Conservation (phyloP, 2,888 invertebrate species). For the Suillia variegata region DNA sequence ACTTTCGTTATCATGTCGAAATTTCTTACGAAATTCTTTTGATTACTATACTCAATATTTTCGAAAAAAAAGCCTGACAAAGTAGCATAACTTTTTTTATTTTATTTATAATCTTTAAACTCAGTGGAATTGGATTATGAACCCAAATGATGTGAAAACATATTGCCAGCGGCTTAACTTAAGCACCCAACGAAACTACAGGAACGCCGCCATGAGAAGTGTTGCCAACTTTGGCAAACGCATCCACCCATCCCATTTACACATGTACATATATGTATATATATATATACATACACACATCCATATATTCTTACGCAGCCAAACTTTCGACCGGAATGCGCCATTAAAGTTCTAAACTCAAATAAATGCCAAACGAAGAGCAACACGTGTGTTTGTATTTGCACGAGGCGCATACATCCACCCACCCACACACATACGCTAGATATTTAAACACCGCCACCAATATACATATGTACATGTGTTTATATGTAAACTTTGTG, state of each 20-base stretch:
- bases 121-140: slow-evolving; percentile 3
- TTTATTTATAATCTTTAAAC: not conserved
- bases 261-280: too few relatives aligned
- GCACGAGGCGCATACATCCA: not conserved
- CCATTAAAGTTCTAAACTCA: slow-evolving; percentile 10
- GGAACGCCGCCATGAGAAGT: not conserved
- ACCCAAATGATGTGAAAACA: not conserved
- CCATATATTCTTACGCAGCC: not conserved
- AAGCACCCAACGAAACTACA: not conserved
- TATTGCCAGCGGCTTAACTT: not conserved
- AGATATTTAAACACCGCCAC: not conserved
- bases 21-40: too few relatives aligned
- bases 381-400: slow-evolving; percentile 39
- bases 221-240: not conserved
- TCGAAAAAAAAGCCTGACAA: too few relatives aligned
- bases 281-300: not conserved
- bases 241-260: not conserved
- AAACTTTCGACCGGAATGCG: not conserved
- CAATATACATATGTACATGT: not conserved
- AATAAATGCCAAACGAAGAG: slow-evolving; percentile 17
- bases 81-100: too few relatives aligned
- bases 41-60: too few relatives aligned
- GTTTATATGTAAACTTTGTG: not conserved
- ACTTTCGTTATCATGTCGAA: too few relatives aligned
- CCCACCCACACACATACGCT: slow-evolving; percentile 3